Percentiles rank a stretch among this genome's conserved stretches.
phyloP scores from a whole-genome alignment of 2,888 invertebrate genomes.

The Hyppa rectilinea region DNA sequence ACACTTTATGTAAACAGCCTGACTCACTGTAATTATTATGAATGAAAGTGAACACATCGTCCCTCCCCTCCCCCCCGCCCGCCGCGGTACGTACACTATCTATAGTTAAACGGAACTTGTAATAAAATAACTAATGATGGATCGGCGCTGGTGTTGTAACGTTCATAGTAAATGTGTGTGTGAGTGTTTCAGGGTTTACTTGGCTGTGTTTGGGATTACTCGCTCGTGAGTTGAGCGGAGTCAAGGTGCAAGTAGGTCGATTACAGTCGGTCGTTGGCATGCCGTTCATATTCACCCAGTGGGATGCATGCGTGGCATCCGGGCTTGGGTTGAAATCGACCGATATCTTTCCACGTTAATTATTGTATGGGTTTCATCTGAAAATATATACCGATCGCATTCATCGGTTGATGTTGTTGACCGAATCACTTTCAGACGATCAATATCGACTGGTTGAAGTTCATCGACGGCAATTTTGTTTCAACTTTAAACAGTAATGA shows the following conservation, averaged over 20 bases:
- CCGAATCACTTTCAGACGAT: neutral
- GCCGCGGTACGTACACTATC: neutral
- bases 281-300: neutral
- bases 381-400: neutral
- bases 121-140: constrained; percentile 20
- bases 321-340: too few species aligned
- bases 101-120: constrained; percentile 25
- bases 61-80: neutral
- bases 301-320: too few species aligned
- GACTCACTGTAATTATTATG: constrained; percentile 51
- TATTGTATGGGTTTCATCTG: too few species aligned
- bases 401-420: neutral
- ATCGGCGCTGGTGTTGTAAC: constrained; percentile 13
- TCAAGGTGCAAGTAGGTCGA: neutral
- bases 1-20: constrained; percentile 55
- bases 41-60: constrained; percentile 47
- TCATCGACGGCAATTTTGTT: neutral
- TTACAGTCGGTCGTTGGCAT: neutral
- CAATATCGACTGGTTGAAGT: too few species aligned
- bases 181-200: neutral
- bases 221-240: neutral
- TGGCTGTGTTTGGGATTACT: neutral
- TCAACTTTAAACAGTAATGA: neutral
- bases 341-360: too few species aligned
- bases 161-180: constrained; percentile 10